phyloP scores from a whole-genome alignment of 2,888 invertebrate species.

The Furcula furcula region DNA sequence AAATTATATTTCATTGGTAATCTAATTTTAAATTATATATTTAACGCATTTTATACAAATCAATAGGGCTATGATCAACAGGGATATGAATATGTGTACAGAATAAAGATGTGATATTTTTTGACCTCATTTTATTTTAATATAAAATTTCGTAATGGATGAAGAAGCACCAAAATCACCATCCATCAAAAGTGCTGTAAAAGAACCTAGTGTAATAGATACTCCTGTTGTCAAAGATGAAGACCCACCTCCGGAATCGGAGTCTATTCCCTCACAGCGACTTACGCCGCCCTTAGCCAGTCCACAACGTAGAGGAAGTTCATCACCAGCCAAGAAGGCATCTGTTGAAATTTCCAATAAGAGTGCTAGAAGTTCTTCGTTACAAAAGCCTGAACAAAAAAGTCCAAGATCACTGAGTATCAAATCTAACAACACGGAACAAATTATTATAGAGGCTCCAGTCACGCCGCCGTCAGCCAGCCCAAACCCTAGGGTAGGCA shows the following conservation, averaged over 20 bases:
- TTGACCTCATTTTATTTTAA: conserved; percentile 19
- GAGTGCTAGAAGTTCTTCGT: neutral
- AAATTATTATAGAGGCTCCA: too few species aligned
- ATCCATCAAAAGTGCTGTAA: conserved; percentile 12
- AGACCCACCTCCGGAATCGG: neutral
- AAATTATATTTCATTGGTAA: too few species aligned
- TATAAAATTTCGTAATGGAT: conserved; percentile 20
- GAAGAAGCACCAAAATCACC: conserved; percentile 12
- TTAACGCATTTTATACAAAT: conserved; percentile 31
- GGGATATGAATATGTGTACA: conserved; percentile 17
- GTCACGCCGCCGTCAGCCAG: neutral
- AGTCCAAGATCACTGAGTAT: too few species aligned
- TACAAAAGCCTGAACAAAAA: neutral
- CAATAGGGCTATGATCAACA: conserved; percentile 55
- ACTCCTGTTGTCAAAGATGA: neutral
- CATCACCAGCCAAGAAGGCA: neutral
- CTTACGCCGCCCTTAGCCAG: neutral
- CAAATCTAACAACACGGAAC: too few species aligned
- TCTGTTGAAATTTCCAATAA: neutral
- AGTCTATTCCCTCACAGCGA: neutral
- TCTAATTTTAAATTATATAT: conserved; percentile 7
- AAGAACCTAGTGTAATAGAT: conserved; percentile 15
- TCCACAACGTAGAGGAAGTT: conserved; percentile 5
- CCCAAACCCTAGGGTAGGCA: conserved; percentile 5
- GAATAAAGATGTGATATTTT: conserved; percentile 38